phyloP scores from a whole-genome alignment of 2,113 vertebrate genomes.

The Psammodynastes pulverulentus region DNA sequence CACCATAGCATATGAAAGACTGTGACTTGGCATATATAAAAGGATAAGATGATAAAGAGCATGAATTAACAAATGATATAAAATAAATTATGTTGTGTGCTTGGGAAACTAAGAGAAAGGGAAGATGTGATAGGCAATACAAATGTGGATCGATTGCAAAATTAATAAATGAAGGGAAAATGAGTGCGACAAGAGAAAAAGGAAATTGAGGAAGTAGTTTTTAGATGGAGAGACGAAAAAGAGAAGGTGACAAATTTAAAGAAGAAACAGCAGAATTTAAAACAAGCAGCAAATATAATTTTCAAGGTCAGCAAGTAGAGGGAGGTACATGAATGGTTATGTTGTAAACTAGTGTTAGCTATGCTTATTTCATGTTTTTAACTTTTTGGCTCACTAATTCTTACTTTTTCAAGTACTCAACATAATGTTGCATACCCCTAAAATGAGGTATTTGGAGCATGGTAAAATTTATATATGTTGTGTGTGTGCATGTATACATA shows the following conservation, averaged over 20 bases:
- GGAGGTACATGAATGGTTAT: background rate
- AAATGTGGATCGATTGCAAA: background rate
- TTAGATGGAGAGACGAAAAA: background rate
- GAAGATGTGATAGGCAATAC: background rate
- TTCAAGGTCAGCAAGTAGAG: background rate
- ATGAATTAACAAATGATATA: background rate
- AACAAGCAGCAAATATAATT: background rate
- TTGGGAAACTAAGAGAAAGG: background rate
- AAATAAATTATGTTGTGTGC: background rate
- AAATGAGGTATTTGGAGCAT: background rate
- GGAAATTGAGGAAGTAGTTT: background rate
- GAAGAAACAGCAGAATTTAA: background rate
- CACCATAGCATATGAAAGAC: background rate
- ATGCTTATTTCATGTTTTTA: background rate
- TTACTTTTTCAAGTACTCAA: background rate
- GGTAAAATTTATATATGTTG: background rate
- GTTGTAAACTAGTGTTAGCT: background rate
- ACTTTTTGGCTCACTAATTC: background rate
- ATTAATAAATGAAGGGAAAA: background rate
- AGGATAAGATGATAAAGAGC: background rate
- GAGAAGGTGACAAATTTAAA: background rate
- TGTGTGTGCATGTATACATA: background rate
- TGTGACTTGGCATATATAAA: background rate
- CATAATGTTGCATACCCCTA: background rate
- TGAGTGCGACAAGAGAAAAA: background rate